Evolutionary conservation across 1,140 invertebrate species (phyloP), one percentile per base, ranked within the genome.

Genomic region (Adoxophyes honmai): DNA sequence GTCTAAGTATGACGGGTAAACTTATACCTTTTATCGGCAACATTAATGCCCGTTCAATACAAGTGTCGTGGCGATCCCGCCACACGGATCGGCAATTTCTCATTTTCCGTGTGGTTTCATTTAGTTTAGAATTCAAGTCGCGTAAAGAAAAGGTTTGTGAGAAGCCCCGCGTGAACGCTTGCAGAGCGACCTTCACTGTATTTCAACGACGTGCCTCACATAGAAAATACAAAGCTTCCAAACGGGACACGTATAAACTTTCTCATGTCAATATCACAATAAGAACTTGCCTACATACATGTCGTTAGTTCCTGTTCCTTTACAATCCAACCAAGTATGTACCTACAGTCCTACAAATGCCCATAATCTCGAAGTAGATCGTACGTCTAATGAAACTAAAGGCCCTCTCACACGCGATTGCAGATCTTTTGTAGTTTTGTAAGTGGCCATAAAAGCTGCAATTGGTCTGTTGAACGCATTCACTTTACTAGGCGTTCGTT

Each of bases 221-320:
- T 74, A 69, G 68, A 68, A 71, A 74, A 61, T 64, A 48, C 52
- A 59, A 57, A 58, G 51, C 55, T 59, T 60, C 21, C 8, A 71
- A 64, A 59, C 63, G 64, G 55, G 67, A 36, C 68, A 69, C 67
- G 66, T 63, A 63, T 35, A 34, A 64, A 70, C 72, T 75, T 75
- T 75, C 72, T 66, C 66, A 39, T 59, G 62, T 67, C 58, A 57
- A 59, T 60, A 59, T 60, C 18, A 52, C 48, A 60, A 37, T 55
- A 38, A 42, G 16, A 37, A 42, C n/a, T n/a, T n/a, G n/a, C n/a
- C n/a, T n/a, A n/a, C 35, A 21, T 15, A 59, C 34, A 55, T 60
- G 13, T 51, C 44, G 54, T 44, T 16, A 38, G 21, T 28, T 28
- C 21, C 21, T 28, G 21, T 28, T 28, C 36, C 10, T 13, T 37